These are phyloP conservation scores for Erebia ligea DNA, from an alignment of 2,888 invertebrate species.

Conservation along the genomic window DNA sequence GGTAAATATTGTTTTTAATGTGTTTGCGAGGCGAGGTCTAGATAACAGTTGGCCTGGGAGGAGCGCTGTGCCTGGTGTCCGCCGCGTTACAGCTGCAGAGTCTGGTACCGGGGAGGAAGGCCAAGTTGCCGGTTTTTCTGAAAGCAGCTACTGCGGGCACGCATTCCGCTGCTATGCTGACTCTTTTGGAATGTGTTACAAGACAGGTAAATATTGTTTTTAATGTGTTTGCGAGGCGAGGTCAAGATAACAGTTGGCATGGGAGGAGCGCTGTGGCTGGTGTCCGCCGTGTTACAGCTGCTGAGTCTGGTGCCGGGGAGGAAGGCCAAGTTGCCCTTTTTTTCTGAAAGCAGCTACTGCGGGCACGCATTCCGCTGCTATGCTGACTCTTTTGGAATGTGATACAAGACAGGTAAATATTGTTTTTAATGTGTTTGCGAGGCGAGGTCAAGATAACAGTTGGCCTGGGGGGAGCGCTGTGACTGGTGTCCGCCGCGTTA, in stretches of 20 bases:
- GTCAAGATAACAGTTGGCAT: too few relatives aligned
- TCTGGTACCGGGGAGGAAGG: slow-evolving; percentile 56
- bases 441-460: too few relatives aligned
- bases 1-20: slow-evolving; percentile 46
- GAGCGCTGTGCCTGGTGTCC: slow-evolving; percentile 70
- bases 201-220: slow-evolving; percentile 55
- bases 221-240: neutral
- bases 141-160: slow-evolving; percentile 70
- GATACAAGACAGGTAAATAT: slow-evolving; percentile 64
- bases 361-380: slow-evolving; percentile 69
- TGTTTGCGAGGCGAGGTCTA: slow-evolving; percentile 42
- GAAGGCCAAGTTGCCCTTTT: slow-evolving; percentile 60
- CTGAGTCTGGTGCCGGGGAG: too few relatives aligned
- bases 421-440: neutral
- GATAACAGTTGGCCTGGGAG: slow-evolving; percentile 63
- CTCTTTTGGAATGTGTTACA: slow-evolving; percentile 68
- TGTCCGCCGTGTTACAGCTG: too few relatives aligned
- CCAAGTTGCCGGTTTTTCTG: slow-evolving; percentile 61
- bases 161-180: slow-evolving; percentile 68
- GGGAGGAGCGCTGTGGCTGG: too few relatives aligned
- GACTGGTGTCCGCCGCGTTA: too few relatives aligned
- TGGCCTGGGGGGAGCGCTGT: too few relatives aligned
- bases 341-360: slow-evolving; percentile 69
- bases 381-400: slow-evolving; percentile 67
- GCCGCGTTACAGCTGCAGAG: slow-evolving; percentile 67